A percentile compares a stretch with the other conserved stretches of the same genome.
phyloP scores from a whole-genome alignment of 2,888 invertebrate species.

The Scaptomyza polygonia region DNA sequence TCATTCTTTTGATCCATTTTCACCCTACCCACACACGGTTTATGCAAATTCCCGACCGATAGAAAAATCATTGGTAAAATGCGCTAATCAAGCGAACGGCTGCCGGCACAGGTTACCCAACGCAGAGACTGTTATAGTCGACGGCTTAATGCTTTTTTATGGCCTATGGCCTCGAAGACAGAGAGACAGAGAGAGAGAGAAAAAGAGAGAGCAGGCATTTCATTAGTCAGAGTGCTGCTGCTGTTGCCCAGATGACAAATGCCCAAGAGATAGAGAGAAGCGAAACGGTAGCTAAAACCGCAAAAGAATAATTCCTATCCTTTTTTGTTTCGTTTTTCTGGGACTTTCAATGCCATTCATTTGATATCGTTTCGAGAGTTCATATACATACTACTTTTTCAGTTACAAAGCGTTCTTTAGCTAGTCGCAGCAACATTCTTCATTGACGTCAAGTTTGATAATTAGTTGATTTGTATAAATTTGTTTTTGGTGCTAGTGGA shows the following conservation, averaged over 20 bases:
- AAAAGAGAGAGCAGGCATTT: conserved; percentile 49
- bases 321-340: not conserved
- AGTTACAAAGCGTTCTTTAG: conserved; percentile 10
- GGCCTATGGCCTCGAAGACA: conserved; percentile 51
- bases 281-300: conserved; percentile 7
- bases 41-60: conserved; percentile 47
- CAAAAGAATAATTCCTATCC: conserved; percentile 26
- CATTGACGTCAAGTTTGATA: conserved; percentile 67
- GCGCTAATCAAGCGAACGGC: conserved; percentile 48
- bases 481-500: conserved; percentile 1
- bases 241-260: conserved; percentile 64
- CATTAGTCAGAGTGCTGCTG: conserved; percentile 73
- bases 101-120: conserved; percentile 9
- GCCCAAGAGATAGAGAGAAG: conserved; percentile 28
- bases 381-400: no score
- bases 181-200: not conserved
- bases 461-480: conserved; percentile 76
- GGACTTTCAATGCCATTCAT: conserved; percentile 19
- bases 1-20: no score
- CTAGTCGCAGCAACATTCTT: not conserved
- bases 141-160: conserved; percentile 56
- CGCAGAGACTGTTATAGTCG: conserved; percentile 55
- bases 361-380: not conserved
- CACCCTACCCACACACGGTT: not conserved
- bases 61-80: conserved; percentile 32